Percentiles rank a stretch among this genome's conserved stretches.
Evolutionary conservation across 2,797 vertebrate genomes (phyloP).

Genomic region (Hozukius guyotensis): DNA sequence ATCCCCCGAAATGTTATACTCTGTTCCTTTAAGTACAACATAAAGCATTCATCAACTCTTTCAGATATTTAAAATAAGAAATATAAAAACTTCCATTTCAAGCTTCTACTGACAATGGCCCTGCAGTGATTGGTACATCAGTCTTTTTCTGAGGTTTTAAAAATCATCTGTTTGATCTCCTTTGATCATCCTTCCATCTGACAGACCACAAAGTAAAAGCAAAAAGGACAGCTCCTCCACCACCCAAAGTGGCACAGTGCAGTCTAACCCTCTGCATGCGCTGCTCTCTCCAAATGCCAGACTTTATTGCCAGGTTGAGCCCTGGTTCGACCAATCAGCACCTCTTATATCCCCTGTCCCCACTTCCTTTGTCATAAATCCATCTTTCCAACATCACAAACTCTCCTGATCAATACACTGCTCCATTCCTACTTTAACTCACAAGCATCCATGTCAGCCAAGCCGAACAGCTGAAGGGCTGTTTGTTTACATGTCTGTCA

Average conservation of each 20-base stretch:
- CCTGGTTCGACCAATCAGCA: conserved; percentile 69
- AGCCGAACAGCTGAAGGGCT: conserved; percentile 24
- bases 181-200: conserved; percentile 62
- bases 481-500: conserved; percentile 45
- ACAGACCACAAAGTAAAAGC: conserved; percentile 65
- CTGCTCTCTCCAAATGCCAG: conserved; percentile 81
- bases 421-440: conserved; percentile 29
- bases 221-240: conserved; percentile 56
- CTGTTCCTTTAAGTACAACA: not conserved
- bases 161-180: conserved; percentile 65
- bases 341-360: conserved; percentile 54
- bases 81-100: not conserved
- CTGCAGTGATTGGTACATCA: conserved; percentile 18
- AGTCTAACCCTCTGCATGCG: conserved; percentile 46
- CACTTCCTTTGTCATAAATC: conserved; percentile 58
- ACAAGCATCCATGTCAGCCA: not conserved
- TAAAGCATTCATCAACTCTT: not conserved
- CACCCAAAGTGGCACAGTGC: conserved; percentile 42
- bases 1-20: not conserved
- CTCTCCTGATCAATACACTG: conserved; percentile 50
- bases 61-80: not conserved
- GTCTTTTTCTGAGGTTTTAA: conserved; percentile 50
- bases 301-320: conserved; percentile 76
- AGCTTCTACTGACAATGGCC: conserved; percentile 7
- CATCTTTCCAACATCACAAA: conserved; percentile 56